These are phyloP conservation scores for Calonectris borealis DNA, from an alignment of 2,113 vertebrate genomes.

Conservation along the genomic window DNA sequence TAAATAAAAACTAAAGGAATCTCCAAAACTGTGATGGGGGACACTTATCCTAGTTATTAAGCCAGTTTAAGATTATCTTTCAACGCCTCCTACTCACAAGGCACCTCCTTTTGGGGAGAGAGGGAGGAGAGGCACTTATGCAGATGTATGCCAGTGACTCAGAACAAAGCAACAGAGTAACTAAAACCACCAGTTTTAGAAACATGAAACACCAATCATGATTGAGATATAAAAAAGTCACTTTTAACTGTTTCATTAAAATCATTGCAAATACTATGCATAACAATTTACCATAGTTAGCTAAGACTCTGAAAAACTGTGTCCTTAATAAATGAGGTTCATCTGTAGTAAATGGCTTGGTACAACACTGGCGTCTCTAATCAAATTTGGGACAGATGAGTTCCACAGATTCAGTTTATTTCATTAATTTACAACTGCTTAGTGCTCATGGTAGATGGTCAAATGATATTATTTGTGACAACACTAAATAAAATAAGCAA, in stretches of 20 bases:
- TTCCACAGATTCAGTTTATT: conserved; percentile 72
- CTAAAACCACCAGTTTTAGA: background rate
- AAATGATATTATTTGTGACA: conserved; percentile 85
- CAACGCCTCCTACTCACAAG: background rate
- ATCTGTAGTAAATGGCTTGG: conserved; percentile 71
- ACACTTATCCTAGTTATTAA: background rate
- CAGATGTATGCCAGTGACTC: background rate
- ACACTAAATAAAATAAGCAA: conserved; percentile 83
- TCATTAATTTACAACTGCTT: conserved; percentile 83
- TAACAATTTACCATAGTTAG: conserved; percentile 40
- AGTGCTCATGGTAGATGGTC: conserved; percentile 72
- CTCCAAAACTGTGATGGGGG: background rate
- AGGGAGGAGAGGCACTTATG: background rate
- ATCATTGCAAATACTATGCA: conserved; percentile 43
- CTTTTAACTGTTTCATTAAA: conserved; percentile 68
- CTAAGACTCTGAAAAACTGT: conserved; percentile 24
- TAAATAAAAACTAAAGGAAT: background rate
- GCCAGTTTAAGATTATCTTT: background rate
- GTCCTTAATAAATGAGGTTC: conserved; percentile 74
- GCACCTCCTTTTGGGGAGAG: background rate
- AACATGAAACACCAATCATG: background rate
- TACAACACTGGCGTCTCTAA: conserved; percentile 72
- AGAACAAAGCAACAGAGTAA: background rate
- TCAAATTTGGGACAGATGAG: conserved; percentile 79
- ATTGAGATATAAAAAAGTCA: conserved; percentile 49